A percentile compares a stretch with the other conserved stretches of the same genome.
Evolutionary conservation across 2,797 vertebrate species (phyloP).

Genomic region (Buphagus erythrorhynchus): DNA sequence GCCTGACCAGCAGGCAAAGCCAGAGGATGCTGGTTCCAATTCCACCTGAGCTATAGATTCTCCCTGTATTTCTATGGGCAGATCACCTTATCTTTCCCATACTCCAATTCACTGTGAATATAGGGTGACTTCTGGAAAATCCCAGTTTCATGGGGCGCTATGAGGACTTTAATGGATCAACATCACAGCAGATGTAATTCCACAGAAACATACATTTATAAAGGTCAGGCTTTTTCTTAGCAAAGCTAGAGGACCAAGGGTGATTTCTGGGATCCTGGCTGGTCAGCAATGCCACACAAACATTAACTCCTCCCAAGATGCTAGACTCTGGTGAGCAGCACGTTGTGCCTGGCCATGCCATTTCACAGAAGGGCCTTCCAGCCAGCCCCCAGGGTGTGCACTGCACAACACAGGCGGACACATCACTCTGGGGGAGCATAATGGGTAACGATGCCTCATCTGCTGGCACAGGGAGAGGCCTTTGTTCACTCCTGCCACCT

Average conservation of each 20-base stretch:
- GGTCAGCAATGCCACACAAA: background rate
- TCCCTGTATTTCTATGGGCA: background rate
- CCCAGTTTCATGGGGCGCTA: background rate
- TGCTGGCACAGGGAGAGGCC: background rate
- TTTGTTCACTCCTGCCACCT: background rate
- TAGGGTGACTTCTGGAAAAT: background rate
- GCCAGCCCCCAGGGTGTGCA: fast-evolving
- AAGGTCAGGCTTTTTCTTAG: background rate
- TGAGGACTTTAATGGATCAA: background rate
- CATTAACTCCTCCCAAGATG: background rate
- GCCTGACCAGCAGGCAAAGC: background rate
- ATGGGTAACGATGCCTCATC: fast-evolving
- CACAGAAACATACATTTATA: background rate
- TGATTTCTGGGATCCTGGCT: background rate
- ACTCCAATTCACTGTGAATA: background rate
- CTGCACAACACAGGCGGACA: background rate
- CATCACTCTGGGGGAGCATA: background rate
- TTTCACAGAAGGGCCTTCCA: background rate
- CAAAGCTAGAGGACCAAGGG: background rate
- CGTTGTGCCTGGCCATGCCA: background rate
- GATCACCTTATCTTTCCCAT: background rate
- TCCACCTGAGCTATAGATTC: background rate
- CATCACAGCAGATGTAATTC: background rate
- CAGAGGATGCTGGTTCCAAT: background rate
- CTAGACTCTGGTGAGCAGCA: background rate